phyloP scores from a whole-genome alignment of 1,140 invertebrate species.

The Hylaeus anthracinus region DNA sequence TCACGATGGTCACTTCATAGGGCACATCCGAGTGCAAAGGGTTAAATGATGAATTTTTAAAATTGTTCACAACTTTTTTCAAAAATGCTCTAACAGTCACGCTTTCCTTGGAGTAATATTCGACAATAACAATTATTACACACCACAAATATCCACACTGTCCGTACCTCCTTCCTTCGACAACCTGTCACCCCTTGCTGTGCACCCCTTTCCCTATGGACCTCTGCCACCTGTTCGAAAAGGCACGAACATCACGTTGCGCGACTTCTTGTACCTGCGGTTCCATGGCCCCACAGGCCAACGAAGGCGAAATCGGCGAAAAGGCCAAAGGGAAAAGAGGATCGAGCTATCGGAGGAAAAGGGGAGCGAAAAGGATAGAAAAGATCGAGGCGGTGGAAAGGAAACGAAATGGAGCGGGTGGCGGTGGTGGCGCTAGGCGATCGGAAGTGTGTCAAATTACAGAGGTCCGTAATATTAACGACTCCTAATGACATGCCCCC shows the following conservation, averaged over 20 bases:
- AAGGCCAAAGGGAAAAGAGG: not conserved
- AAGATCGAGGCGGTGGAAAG: slow-evolving; percentile 16
- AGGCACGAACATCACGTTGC: not conserved
- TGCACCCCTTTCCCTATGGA: too few relatives aligned
- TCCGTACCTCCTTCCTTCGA: too few relatives aligned
- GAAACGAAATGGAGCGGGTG: slow-evolving; percentile 67
- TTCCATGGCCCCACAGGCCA: not conserved
- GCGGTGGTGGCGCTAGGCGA: slow-evolving; percentile 72
- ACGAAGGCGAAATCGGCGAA: not conserved
- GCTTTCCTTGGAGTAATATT: too few relatives aligned
- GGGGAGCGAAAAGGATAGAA: slow-evolving; percentile 12
- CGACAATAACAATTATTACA: too few relatives aligned
- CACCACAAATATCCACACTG: too few relatives aligned
- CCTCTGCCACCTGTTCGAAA: not conserved
- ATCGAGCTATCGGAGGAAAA: not conserved
- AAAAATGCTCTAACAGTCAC: too few relatives aligned
- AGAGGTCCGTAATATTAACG: slow-evolving; percentile 78
- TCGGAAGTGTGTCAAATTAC: slow-evolving; percentile 81
- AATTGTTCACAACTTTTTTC: too few relatives aligned
- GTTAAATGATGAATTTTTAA: too few relatives aligned
- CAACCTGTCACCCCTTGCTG: too few relatives aligned
- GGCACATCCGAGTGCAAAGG: too few relatives aligned
- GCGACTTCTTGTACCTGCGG: not conserved
- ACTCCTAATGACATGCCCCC: slow-evolving; percentile 78
- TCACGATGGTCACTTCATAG: too few relatives aligned